Evolutionary conservation across 2,113 vertebrate species (phyloP).

Genomic region (Asarcornis scutulata): DNA sequence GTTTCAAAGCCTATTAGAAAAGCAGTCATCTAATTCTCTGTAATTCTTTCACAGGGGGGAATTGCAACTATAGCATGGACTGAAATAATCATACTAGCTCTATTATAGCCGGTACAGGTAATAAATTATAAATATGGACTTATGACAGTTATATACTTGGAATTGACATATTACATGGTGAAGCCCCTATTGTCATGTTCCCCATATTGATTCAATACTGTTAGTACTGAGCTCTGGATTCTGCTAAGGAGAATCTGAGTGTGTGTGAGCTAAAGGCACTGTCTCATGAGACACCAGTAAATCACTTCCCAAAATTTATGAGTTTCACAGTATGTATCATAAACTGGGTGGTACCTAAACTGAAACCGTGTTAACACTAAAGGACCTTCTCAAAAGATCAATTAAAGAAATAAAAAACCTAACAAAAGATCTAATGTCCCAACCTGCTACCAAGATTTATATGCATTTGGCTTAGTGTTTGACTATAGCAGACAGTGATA

Average conservation of each 20-base stretch:
- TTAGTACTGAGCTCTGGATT: neutral
- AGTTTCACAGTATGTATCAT: neutral
- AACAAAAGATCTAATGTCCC: neutral
- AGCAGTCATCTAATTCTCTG: neutral
- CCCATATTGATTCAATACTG: neutral
- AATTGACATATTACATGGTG: neutral
- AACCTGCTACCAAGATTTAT: neutral
- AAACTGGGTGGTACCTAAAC: neutral
- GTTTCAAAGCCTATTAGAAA: neutral
- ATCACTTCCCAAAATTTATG: rapidly evolving
- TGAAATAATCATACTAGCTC: neutral
- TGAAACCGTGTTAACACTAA: neutral
- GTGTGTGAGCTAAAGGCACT: neutral
- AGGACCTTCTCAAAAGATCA: neutral
- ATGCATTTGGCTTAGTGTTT: neutral
- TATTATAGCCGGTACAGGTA: neutral
- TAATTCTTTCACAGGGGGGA: neutral
- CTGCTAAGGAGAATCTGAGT: neutral
- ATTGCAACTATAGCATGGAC: neutral
- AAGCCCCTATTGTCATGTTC: rapidly evolving
- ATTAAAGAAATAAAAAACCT: neutral
- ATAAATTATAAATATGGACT: neutral
- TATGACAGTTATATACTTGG: neutral
- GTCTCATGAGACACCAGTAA: neutral
- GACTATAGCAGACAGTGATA: rapidly evolving